phyloP scores from a whole-genome alignment of 2,888 invertebrate species.

The Zhuqinia jingwanae region DNA sequence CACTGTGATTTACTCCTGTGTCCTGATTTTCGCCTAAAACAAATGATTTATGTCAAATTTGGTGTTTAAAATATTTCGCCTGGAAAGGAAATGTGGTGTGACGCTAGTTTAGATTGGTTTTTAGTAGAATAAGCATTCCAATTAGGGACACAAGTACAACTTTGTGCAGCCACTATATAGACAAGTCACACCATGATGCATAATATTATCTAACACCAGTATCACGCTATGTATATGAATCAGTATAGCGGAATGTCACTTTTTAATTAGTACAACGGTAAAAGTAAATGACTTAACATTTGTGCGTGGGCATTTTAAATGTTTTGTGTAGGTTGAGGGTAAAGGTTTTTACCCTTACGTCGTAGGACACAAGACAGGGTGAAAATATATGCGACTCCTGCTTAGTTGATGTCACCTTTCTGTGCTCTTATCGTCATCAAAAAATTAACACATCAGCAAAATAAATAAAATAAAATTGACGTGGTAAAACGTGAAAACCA shows the following conservation, averaged over 20 bases:
- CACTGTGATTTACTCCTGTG: too few species aligned
- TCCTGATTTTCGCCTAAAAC: background rate
- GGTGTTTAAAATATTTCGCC: background rate
- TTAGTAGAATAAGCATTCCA: background rate
- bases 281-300: background rate
- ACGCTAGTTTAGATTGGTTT: background rate
- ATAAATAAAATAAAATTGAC: slow-evolving; percentile 3
- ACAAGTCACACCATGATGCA: slow-evolving; percentile 8
- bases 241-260: background rate
- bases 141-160: background rate
- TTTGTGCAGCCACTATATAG: background rate
- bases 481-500: background rate
- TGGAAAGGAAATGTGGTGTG: slow-evolving; percentile 2
- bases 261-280: slow-evolving; percentile 35
- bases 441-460: background rate
- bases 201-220: background rate
- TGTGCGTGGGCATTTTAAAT: slow-evolving; percentile 36
- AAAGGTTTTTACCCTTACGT: background rate
- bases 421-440: background rate
- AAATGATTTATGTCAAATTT: slow-evolving; percentile 15
- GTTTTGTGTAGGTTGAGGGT: slow-evolving; percentile 15
- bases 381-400: background rate
- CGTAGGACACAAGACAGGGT: slow-evolving; percentile 1
- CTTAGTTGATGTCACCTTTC: slow-evolving; percentile 22
- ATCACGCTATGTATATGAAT: background rate